Percentiles rank a stretch among this genome's conserved stretches.
Conservation (phyloP, 2,797 vertebrate genomes). For the Rhinatrema bivittatum region DNA sequence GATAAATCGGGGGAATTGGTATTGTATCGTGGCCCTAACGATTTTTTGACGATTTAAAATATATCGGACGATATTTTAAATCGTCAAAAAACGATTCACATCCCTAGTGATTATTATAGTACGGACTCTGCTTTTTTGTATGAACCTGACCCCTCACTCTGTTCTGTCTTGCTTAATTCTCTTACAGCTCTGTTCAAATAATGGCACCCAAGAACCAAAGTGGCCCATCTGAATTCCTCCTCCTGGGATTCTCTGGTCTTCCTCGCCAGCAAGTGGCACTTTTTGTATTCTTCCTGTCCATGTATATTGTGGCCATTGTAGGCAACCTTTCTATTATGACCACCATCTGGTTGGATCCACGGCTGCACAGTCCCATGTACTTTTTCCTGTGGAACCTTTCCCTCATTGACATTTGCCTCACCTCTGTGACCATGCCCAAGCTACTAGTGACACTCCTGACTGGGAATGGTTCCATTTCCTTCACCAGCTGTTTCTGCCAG, state of each 20-base stretch:
- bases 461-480: not conserved
- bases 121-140: too few relatives aligned
- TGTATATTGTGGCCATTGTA: conserved; percentile 5
- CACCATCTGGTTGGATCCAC: not conserved
- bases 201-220: too few relatives aligned
- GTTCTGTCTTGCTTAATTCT: too few relatives aligned
- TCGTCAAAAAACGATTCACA: too few relatives aligned
- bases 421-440: conserved; percentile 4
- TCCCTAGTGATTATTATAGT: too few relatives aligned
- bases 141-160: too few relatives aligned
- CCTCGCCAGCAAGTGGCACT: not conserved
- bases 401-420: conserved; percentile 4
- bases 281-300: not conserved
- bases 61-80: too few relatives aligned
- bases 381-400: conserved; percentile 8
- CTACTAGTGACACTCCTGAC: conserved; percentile 3
- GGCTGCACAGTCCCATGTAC: conserved; percentile 11
- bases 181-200: too few relatives aligned
- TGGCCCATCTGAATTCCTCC: too few relatives aligned
- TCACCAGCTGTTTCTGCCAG: not conserved
- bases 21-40: too few relatives aligned
- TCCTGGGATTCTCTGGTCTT: conserved; percentile 6
- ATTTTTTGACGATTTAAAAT: too few relatives aligned
- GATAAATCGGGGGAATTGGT: too few relatives aligned
- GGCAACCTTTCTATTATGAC: conserved; percentile 2